Base-by-base conservation (phyloP, 2,888 invertebrate genomes). In the Drosophila maculinotata region DNA sequence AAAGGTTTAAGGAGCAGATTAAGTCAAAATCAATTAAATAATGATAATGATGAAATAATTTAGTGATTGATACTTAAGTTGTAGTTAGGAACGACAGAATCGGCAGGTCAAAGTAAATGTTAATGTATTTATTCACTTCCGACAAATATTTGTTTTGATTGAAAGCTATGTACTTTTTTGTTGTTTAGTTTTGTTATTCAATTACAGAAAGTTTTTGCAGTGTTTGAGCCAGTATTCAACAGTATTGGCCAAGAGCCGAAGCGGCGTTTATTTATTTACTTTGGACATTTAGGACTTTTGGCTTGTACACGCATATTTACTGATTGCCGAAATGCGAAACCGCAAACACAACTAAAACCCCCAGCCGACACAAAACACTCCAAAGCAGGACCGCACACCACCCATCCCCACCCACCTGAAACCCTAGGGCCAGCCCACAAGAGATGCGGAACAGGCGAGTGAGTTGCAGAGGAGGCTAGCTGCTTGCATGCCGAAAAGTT, bases 241-340 rank as follows among this genome's bases (percentile, higher is more conserved):
- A 65, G 56, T 30, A 49, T 60, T 68, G 54, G 52, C 30, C 31
- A 54, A 53, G 26, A 56, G 69, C 26, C 38, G 30, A 44, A 59
- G 49, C 41, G 58, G 48, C 59, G 59, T 62, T 60, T 79, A 79
- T 75, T 82, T 81, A 82, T 81, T 82, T 85, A 69, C 83, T 82
- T 48, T 78, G 51, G 78, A 69, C 78, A 75, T 69, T 77, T 78
- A 69, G 53, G 39, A 49, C 59, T 73, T 64, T 69, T 48, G 49
- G 56, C 60, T 49, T 48, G 54, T 57, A 59, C 53, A 76, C 63
- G 66, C 67, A 82, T 79, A 79, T 82, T 85, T 81, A 84, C 69
- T 77, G 80, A 79, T 82, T 72, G 72, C 64, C 66, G 83, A 82
- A 81, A 85, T 79, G 76, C 54, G 85, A 84, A 71, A 84, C 80